Percentiles rank a stretch among this genome's conserved stretches.
These are phyloP conservation scores for Rhynchophorus ferrugineus DNA, from an alignment of 1,140 invertebrate species.

Conservation along the genomic window DNA sequence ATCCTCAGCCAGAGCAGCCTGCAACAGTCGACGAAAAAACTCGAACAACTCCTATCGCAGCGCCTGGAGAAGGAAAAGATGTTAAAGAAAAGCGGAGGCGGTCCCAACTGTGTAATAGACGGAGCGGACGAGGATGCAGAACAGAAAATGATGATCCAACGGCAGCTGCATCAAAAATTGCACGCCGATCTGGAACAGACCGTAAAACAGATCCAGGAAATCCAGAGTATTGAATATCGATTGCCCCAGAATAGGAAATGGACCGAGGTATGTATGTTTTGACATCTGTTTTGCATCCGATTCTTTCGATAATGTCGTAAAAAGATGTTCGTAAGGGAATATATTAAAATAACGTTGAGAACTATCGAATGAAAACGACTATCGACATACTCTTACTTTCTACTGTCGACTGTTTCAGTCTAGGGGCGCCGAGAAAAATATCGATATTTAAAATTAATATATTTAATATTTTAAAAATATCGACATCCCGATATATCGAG, in stretches of 20 bases:
- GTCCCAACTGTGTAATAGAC: conserved; percentile 23
- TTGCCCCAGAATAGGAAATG: conserved; percentile 40
- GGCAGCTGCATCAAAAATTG: conserved; percentile 41
- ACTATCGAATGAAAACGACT: too few relatives aligned
- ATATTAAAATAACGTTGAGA: too few relatives aligned
- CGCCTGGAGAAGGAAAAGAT: conserved; percentile 35
- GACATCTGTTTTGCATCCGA: too few relatives aligned
- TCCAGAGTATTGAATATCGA: conserved; percentile 39
- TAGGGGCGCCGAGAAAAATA: too few relatives aligned
- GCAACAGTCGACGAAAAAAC: conserved; percentile 39
- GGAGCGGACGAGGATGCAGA: conserved; percentile 32
- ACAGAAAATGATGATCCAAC: conserved; percentile 37
- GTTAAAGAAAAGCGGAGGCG: conserved; percentile 20
- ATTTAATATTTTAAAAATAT: too few relatives aligned
- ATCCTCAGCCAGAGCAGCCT: conserved; percentile 35
- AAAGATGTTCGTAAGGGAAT: too few relatives aligned
- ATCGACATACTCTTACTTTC: too few relatives aligned
- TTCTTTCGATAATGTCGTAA: too few relatives aligned
- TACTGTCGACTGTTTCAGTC: too few relatives aligned
- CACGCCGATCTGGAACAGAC: conserved; percentile 41
- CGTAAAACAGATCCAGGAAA: conserved; percentile 41
- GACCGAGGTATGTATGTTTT: conserved; percentile 32
- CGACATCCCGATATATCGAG: too few relatives aligned
- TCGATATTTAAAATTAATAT: too few relatives aligned
- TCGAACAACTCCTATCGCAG: conserved; percentile 40